Percentiles rank a stretch among this genome's conserved stretches.
Conservation (phyloP, 2,888 invertebrate species). For the Entomobrya multifasciata region DNA sequence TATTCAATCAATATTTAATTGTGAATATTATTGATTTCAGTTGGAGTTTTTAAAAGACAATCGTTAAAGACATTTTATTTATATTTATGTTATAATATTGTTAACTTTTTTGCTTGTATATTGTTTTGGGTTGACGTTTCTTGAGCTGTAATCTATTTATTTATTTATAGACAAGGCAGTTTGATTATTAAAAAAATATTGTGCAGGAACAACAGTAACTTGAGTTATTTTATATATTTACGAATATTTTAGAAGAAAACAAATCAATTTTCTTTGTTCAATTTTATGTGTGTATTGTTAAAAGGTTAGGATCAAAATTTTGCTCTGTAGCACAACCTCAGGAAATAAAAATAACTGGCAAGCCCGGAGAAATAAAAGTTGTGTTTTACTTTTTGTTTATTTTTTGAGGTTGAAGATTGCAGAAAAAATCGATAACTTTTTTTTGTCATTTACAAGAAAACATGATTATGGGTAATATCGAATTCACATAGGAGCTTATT, state of each 20-base stretch:
- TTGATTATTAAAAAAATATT: not conserved
- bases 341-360: slow-evolving; percentile 23
- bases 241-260: not conserved
- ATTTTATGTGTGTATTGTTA: not conserved
- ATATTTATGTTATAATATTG: slow-evolving; percentile 43
- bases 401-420: slow-evolving; percentile 52
- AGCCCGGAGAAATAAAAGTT: slow-evolving; percentile 21
- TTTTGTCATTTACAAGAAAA: slow-evolving; percentile 8
- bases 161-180: too few relatives aligned
- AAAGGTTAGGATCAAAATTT: too few relatives aligned
- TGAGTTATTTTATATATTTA: slow-evolving; percentile 62
- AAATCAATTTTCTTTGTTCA: slow-evolving; percentile 19
- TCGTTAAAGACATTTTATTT: slow-evolving; percentile 72
- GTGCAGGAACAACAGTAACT: not conserved
- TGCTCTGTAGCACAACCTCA: slow-evolving; percentile 59
- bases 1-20: slow-evolving; percentile 9
- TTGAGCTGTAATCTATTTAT: too few relatives aligned
- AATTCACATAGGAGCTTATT: slow-evolving; percentile 17
- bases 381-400: slow-evolving; percentile 17
- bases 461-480: not conserved
- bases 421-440: not conserved
- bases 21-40: slow-evolving; percentile 45
- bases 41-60: slow-evolving; percentile 67
- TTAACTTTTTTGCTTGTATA: too few relatives aligned
- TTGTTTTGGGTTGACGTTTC: slow-evolving; percentile 24